These are phyloP conservation scores for Sisyra nigra DNA, from an alignment of 2,888 invertebrate genomes.

Conservation along the genomic window DNA sequence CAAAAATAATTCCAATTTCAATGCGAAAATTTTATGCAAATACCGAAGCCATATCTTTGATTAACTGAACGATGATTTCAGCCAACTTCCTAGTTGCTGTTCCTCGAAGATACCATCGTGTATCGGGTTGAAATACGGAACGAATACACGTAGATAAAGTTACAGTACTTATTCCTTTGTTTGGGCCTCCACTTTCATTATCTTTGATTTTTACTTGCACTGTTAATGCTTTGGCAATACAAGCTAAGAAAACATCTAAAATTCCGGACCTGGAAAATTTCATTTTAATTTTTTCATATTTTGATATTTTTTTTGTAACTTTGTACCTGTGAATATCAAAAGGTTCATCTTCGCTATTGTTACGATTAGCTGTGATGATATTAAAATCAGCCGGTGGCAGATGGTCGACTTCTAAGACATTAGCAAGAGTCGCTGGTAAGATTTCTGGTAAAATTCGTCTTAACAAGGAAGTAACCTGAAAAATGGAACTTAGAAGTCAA, in stretches of 20 bases:
- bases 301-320: background rate
- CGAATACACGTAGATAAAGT: conserved; percentile 41
- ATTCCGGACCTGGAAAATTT: conserved; percentile 24
- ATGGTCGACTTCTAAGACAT: conserved; percentile 51
- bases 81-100: conserved; percentile 71
- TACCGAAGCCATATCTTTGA: conserved; percentile 87
- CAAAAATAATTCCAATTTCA: conserved; percentile 5
- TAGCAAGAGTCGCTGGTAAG: conserved; percentile 66
- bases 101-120: conserved; percentile 77
- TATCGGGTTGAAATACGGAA: conserved; percentile 34
- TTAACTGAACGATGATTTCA: conserved; percentile 69
- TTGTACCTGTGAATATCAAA: conserved; percentile 35
- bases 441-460: conserved; percentile 82
- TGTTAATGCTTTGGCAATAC: conserved; percentile 79
- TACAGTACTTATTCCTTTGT: conserved; percentile 35
- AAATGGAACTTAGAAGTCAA: conserved; percentile 3
- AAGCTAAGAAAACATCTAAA: conserved; percentile 77
- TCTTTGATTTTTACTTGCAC: conserved; percentile 68
- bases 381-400: conserved; percentile 64
- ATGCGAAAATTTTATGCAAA: conserved; percentile 11
- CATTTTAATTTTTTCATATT: conserved; percentile 1
- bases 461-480: conserved; percentile 65
- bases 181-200: conserved; percentile 25
- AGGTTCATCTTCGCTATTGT: conserved; percentile 23
- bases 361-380: conserved; percentile 43